Conservation (phyloP, 2,113 vertebrate species). For the Piaya cayana region DNA sequence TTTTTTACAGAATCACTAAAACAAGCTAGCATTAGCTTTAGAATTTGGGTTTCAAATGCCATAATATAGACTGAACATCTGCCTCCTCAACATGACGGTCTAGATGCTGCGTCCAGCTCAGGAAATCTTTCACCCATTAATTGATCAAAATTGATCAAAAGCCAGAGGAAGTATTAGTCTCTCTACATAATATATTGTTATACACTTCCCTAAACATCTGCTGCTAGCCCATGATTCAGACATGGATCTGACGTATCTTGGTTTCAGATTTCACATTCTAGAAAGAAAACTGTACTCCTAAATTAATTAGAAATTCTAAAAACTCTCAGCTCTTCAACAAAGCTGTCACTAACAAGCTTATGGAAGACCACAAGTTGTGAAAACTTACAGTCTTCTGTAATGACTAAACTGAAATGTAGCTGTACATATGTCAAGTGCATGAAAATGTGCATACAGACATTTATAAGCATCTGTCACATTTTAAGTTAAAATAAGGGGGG, state of each 20-base stretch:
- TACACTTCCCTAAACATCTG: not conserved
- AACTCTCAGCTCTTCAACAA: not conserved
- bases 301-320: not conserved
- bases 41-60: not conserved
- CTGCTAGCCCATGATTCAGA: not conserved
- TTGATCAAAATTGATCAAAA: not conserved
- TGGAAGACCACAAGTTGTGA: not conserved
- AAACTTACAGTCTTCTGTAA: not conserved
- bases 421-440: not conserved
- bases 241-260: not conserved
- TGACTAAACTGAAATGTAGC: not conserved
- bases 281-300: not conserved
- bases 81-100: accelerated
- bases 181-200: not conserved
- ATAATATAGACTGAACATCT: not conserved
- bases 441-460: not conserved
- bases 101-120: not conserved
- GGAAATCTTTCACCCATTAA: not conserved
- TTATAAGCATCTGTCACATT: not conserved
- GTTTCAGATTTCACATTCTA: not conserved
- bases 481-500: too few species aligned
- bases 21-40: not conserved
- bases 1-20: not conserved
- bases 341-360: not conserved
- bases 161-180: not conserved